Evolutionary conservation across 2,113 vertebrate species (phyloP), one percentile per base, ranked within the genome.

Genomic region (Ceyx melanurus): DNA sequence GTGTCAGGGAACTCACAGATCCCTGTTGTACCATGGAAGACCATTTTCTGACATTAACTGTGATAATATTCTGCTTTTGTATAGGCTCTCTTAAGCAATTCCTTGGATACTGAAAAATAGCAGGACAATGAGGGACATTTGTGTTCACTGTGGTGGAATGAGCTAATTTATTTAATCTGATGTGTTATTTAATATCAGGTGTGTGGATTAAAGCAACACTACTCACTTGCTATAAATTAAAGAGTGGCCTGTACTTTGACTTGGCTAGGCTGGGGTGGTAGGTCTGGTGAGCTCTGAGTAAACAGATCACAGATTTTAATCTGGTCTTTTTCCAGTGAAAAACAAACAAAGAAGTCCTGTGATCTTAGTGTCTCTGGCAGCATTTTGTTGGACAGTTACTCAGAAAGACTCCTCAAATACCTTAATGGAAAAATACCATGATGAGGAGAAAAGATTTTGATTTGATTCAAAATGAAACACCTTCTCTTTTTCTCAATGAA

Each of bases 401-500:
- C 37, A 75, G 78, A 90, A 88, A 79, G 26, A 11, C 40, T 21
- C 28, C 65, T 93, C 58, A 89, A 61, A 64, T 61, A 89, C 50
- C 31, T 56, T 25, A 79, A 71, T 40, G 51, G 75, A 86, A 90
- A 89, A 91, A 66, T 37, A 66, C 50, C 15, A 6, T 54, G 23
- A 60, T 65, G 33, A 82, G 35, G 50, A 87, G 66, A 57, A 91
- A 91, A 85, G 42, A 68, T 85, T 91, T 88, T 75, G 13, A 50
- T 77, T 92, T 64, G 53, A 68, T 90, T 82, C 1, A 0, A 84
- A 88, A 75, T 2, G 3, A 83, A 96, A 62, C 0, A 3, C 1
- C 4, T 78, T 91, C 42, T 80, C 35, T 73, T 68, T 57, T 93
- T 89, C 72, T 93, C 80, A 94, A 66, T 92, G 70, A 91, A 88